Base-by-base conservation (phyloP, 2,797 vertebrate genomes). In the Coccyzus lansbergi region DNA sequence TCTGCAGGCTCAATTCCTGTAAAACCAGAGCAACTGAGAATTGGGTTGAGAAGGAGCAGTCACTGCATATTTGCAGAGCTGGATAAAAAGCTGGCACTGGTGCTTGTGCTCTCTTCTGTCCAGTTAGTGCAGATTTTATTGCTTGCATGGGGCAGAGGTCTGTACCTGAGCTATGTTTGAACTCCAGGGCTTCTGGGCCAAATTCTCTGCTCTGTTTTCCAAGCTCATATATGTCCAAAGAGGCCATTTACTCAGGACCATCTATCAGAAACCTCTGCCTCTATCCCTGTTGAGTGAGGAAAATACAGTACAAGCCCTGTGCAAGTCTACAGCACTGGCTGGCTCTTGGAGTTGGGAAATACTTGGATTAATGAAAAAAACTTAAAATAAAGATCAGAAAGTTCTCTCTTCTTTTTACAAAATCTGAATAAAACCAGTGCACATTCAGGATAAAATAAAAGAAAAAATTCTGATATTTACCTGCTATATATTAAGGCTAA, bases 21-120 rank as follows among this genome's bases (percentile, higher is more conserved):
- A 56, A 81, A 60, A 19, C 4, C 81, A 68, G n/a, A 74, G 64
- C 48, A 77, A 21, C 13, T 19, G 51, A 60, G 42, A 51, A 19
- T 1, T 17, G 21, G 26, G 21, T 4, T 25, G n/a, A 53, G 56
- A 51, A 76, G n/a, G 40, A 60, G 13, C 12, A 78, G n/a, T 15
- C 28, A 4, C 9, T 2, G 1, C 0, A 0, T 7, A 4, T 0
- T 9, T 8, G 25, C 26, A 51, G 64, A 67, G 40, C 21, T 64
- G 58, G 31, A 21, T 7, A 4, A 8, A n/a, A 18, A 3, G 1
- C 20, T 7, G 11, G 13, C 5, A 25, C 42, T 2, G 4, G 2
- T 8, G 20, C 40, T 51, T 12, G 1, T 14, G 12, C 10, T 20
- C 42, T 34, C 40, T 70, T 15, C 53, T 4, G 2, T 1, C 3